Conservation (phyloP, 1,140 invertebrate species). For the Zaprionus ghesquierei region DNA sequence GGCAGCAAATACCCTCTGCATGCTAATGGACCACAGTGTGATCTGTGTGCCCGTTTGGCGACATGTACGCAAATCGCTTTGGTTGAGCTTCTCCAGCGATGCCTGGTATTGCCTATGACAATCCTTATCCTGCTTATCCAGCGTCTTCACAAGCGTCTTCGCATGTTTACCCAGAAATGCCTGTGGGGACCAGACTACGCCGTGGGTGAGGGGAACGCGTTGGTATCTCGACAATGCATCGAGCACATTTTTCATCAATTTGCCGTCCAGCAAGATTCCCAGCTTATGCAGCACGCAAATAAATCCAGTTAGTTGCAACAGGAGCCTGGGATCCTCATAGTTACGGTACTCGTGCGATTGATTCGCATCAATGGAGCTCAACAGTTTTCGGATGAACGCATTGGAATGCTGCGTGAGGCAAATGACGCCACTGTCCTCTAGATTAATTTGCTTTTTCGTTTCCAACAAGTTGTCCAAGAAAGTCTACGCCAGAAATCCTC, state of each 20-base stretch:
- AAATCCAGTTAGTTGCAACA: slow-evolving; percentile 40
- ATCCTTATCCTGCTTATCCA: slow-evolving; percentile 4
- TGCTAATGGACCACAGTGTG: slow-evolving; percentile 51
- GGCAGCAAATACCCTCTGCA: slow-evolving; percentile 29
- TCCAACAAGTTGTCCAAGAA: slow-evolving; percentile 87
- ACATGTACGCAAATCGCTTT: slow-evolving; percentile 37
- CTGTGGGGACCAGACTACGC: slow-evolving; percentile 47
- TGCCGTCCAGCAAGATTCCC: slow-evolving; percentile 55
- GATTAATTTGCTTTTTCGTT: slow-evolving; percentile 84
- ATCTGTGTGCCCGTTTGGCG: slow-evolving; percentile 58
- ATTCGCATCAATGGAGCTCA: slow-evolving; percentile 30
- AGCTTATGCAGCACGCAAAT: slow-evolving; percentile 48
- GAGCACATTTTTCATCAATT: slow-evolving; percentile 33
- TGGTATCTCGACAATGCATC: slow-evolving; percentile 40
- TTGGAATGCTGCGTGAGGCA: slow-evolving; percentile 88
- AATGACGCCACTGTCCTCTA: slow-evolving; percentile 85
- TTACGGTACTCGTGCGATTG: slow-evolving; percentile 40
- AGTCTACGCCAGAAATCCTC: slow-evolving; percentile 46
- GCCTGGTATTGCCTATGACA: slow-evolving; percentile 18
- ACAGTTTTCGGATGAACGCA: slow-evolving; percentile 86
- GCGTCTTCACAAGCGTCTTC: slow-evolving; percentile 46
- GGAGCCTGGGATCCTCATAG: slow-evolving; percentile 44
- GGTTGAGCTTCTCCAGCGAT: slow-evolving; percentile 40
- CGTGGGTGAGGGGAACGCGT: slow-evolving; percentile 34
- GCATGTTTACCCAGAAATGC: slow-evolving; percentile 48